Evolutionary conservation across 1,140 invertebrate species (phyloP), one percentile per base, ranked within the genome.

Genomic region (Drosophila nasuta): DNA sequence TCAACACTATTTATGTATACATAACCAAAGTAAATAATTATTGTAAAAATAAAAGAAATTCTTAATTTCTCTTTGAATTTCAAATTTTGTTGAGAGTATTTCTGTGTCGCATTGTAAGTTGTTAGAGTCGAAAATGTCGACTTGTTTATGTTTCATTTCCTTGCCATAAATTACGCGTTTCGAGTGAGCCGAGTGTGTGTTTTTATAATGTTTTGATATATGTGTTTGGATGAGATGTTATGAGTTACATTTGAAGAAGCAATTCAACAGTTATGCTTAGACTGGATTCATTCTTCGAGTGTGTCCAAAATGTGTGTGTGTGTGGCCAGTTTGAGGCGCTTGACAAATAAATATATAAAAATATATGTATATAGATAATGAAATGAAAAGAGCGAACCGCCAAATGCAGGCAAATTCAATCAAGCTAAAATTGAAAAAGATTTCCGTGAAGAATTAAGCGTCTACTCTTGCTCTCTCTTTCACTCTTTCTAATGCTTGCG

Each of bases 371-470:
- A 25, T 25, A 30, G n/a, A 38, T 43, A 25, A 49, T 17, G 25
- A 13, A 57, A 25, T 45, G 5, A 15, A 28, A 52, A 45, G 46
- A 38, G 57, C 43, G 57, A 73, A 71, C 35, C 63, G 49, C 13
- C 77, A 78, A 72, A 73, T 79, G 71, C 79, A 74, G 56, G 62
- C 78, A 82, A 80, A 87, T 87, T 87, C 72, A 87, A 87, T 87
- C 83, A 83, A 89, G 83, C 82, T 77, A 74, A 77, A 89, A 89
- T 89, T 74, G 76, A 83, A 77, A 75, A 15, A 87, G 82, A 87
- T 89, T 87, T 87, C 82, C 77, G 66, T 87, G 82, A 89, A 87
- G 64, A 57, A 64, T 54, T 54, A 54, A 54, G 46, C 67, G 28
- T 68, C 66, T 56, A 6, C 25, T 30, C 25, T 28, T 46, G 20